Evolutionary conservation across 92 coral and sea anemone species (phyloP), one percentile per base, ranked within the genome.

Genomic region (Paramuricea clavata): DNA sequence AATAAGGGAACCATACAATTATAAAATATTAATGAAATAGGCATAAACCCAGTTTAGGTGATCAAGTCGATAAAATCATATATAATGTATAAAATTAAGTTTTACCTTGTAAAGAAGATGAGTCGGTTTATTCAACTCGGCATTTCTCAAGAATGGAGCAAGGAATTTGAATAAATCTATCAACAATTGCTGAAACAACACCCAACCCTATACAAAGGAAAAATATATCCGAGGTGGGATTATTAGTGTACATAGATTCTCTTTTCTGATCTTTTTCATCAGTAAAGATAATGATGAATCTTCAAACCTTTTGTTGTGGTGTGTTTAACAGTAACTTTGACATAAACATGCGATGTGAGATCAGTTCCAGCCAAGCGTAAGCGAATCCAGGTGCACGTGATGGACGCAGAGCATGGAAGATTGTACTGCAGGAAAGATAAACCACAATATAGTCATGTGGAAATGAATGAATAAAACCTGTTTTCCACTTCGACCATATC

Each of bases 251-350:
- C n/a, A n/a, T n/a, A n/a, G n/a, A n/a, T n/a, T n/a, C n/a, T n/a
- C n/a, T n/a, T n/a, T n/a, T n/a, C n/a, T n/a, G n/a, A n/a, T n/a
- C n/a, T n/a, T n/a, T n/a, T n/a, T n/a, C n/a, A n/a, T n/a, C n/a
- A n/a, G n/a, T n/a, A n/a, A n/a, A n/a, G n/a, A n/a, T n/a, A n/a
- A n/a, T n/a, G n/a, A n/a, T n/a, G n/a, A n/a, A n/a, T n/a, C n/a
- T n/a, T n/a, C n/a, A n/a, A n/a, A 94, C 98, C 98, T 97, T 97
- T 86, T 97, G 99, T 82, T 94, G 98, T 13, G 99, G 99, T 10
- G 98, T 97, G 91, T 97, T 97, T 49, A 97, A 88, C 56, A 97
- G 93, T 11, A 97, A 93, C 33, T 94, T 97, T 32, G 99, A 97
- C 99, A 97, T 97, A 76, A 97, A 94, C 70, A 97, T 83, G 1